Conservation (phyloP, 2,797 vertebrate species). For the Sphenopsis melanotis region DNA sequence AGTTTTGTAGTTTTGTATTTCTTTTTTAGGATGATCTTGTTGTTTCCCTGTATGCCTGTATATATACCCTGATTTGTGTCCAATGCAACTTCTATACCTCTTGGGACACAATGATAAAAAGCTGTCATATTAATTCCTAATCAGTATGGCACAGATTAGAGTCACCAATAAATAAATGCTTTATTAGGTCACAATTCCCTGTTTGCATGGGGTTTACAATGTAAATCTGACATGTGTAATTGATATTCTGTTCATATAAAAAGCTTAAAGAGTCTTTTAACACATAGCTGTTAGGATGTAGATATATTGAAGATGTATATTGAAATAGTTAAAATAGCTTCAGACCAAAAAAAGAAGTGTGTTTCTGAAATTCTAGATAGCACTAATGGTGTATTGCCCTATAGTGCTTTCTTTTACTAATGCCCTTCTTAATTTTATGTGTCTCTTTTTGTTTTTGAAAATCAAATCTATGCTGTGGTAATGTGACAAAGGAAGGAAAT, state of each 20-base stretch:
- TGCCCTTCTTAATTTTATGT: background rate
- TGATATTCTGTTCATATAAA: background rate
- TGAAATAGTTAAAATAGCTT: background rate
- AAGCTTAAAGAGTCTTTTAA: background rate
- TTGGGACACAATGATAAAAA: background rate
- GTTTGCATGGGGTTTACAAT: background rate
- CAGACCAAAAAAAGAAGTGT: background rate
- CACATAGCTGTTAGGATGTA: background rate
- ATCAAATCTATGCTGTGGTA: constrained; percentile 24
- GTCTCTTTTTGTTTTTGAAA: constrained; percentile 8
- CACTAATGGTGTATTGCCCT: background rate
- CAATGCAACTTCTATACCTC: background rate
- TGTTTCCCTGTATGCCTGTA: background rate
- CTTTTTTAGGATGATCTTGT: background rate
- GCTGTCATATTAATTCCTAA: background rate
- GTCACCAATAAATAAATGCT: background rate
- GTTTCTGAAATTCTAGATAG: background rate
- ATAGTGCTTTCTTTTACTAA: background rate
- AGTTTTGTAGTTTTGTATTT: background rate
- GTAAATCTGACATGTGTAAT: background rate
- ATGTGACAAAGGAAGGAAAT: constrained; percentile 33
- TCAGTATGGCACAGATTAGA: background rate
- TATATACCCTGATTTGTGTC: background rate
- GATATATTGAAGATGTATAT: background rate
- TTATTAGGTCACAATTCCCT: background rate